Percentiles rank a stretch among this genome's conserved stretches.
phyloP scores from a whole-genome alignment of 2,888 invertebrate genomes.

The Idaea straminata region DNA sequence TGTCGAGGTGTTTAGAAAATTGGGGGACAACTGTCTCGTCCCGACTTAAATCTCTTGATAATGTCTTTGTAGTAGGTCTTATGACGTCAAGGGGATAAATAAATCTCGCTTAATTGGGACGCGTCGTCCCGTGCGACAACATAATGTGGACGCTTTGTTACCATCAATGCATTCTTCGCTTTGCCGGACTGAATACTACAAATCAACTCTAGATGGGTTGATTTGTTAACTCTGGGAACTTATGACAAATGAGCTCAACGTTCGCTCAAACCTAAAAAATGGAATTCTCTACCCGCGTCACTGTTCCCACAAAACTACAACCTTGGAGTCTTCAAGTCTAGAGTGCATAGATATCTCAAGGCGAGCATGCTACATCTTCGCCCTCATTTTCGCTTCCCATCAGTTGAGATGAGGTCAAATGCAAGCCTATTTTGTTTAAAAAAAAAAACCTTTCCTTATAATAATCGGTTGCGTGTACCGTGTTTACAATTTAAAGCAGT shows the following conservation, averaged over 20 bases:
- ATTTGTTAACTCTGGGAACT: too few species aligned
- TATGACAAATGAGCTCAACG: constrained; percentile 53
- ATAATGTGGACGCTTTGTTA: constrained; percentile 70
- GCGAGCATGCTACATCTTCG: too few species aligned
- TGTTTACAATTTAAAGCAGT: background rate
- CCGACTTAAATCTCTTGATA: constrained; percentile 70
- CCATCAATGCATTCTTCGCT: constrained; percentile 59
- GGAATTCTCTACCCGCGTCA: too few species aligned
- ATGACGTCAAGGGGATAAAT: constrained; percentile 65
- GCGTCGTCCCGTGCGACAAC: constrained; percentile 65
- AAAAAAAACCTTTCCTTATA: too few species aligned
- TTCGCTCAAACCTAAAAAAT: constrained; percentile 28
- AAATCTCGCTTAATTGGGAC: constrained; percentile 76
- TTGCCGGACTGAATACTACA: constrained; percentile 51
- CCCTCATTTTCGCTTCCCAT: too few species aligned
- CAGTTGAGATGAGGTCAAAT: too few species aligned
- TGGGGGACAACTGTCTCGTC: constrained; percentile 70
- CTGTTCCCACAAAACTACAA: too few species aligned
- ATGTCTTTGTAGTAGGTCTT: constrained; percentile 61
- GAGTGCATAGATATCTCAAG: too few species aligned
- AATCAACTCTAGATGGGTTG: constrained; percentile 59
- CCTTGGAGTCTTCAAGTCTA: too few species aligned
- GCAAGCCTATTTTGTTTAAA: too few species aligned
- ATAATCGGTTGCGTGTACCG: background rate
- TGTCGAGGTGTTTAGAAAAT: constrained; percentile 75